phyloP scores from a whole-genome alignment of 2,797 vertebrate species.

The Poeciliopsis infans region DNA sequence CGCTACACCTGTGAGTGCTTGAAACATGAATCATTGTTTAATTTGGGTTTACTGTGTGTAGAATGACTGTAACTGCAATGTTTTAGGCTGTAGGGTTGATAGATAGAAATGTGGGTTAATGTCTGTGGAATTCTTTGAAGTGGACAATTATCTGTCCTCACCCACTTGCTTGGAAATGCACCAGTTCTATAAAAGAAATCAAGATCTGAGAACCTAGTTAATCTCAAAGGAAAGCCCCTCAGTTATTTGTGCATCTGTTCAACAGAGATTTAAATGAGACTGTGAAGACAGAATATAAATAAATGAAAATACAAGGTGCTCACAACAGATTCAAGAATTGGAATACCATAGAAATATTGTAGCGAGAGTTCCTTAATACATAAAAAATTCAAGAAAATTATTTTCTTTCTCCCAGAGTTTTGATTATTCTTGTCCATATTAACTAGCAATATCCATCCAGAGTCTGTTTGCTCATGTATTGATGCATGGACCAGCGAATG shows the following conservation, averaged over 20 bases:
- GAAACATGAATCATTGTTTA: constrained; percentile 57
- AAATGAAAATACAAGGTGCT: neutral
- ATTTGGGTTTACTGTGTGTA: constrained; percentile 62
- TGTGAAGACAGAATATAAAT: neutral
- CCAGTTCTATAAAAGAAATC: neutral
- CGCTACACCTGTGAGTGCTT: constrained; percentile 31
- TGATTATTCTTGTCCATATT: neutral
- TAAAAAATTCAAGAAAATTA: neutral
- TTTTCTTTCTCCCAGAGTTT: neutral
- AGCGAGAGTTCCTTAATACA: neutral
- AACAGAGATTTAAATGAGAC: neutral
- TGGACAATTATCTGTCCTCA: neutral
- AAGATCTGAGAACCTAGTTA: neutral
- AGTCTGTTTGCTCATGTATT: constrained; percentile 23
- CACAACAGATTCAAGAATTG: neutral
- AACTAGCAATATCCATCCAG: neutral
- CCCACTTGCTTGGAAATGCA: neutral
- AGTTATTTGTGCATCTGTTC: neutral
- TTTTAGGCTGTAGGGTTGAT: constrained; percentile 41
- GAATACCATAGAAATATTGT: neutral
- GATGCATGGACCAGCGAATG: constrained; percentile 19
- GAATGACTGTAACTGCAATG: constrained; percentile 34
- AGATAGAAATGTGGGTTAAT: constrained; percentile 54
- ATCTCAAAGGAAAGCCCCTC: neutral
- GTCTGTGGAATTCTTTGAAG: neutral